A percentile compares a stretch with the other conserved stretches of the same genome.
Evolutionary conservation across 2,113 vertebrate species (phyloP).

Genomic region (Rattus rattus): DNA sequence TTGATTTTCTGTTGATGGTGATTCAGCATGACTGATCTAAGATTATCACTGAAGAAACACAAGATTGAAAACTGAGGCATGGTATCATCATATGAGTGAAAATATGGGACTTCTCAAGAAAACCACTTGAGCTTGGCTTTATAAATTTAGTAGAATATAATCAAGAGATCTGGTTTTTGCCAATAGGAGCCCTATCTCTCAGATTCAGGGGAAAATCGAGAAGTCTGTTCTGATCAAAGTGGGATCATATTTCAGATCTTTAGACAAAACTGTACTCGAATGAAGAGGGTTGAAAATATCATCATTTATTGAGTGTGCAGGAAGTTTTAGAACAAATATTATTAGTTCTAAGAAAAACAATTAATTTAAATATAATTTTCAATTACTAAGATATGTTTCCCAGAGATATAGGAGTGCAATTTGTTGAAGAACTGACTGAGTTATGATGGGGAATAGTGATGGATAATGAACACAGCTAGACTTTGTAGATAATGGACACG

Average conservation of each 20-base stretch:
- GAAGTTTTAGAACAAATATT: neutral
- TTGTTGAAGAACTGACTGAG: neutral
- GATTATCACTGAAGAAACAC: neutral
- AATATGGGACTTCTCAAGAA: neutral
- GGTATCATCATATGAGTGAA: neutral
- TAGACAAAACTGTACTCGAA: neutral
- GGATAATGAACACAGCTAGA: neutral
- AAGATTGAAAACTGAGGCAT: neutral
- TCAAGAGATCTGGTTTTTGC: neutral
- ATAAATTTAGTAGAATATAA: neutral
- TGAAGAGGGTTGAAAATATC: neutral
- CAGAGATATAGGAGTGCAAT: neutral
- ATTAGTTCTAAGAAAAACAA: neutral
- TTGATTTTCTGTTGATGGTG: neutral
- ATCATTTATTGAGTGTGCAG: neutral
- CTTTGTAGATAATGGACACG: neutral
- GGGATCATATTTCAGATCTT: neutral
- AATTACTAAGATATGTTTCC: neutral
- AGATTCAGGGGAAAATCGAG: neutral
- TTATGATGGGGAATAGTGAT: neutral
- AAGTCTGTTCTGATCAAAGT: neutral
- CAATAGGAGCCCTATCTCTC: neutral
- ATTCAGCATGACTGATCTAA: neutral
- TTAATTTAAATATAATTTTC: neutral
- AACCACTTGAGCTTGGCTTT: neutral